A percentile compares a stretch with the other conserved stretches of the same genome.
Evolutionary conservation across 2,888 invertebrate species (phyloP).

Genomic region (Drosophila paucipuncta): DNA sequence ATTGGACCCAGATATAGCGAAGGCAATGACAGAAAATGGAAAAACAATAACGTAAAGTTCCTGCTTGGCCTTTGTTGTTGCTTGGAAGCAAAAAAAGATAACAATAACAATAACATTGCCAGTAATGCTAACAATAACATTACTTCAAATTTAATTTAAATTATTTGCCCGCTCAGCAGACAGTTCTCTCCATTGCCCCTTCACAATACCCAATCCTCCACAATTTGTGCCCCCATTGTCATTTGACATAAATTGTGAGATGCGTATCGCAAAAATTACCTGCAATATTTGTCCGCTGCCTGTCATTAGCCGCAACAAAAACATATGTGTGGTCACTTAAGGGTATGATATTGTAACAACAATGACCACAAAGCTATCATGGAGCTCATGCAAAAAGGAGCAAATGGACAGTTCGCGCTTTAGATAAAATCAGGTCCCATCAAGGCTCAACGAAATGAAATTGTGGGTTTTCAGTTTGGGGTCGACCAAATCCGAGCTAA

Average conservation of each 20-base stretch:
- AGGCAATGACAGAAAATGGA: constrained; percentile 64
- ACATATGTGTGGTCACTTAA: constrained; percentile 32
- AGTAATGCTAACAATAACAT: constrained; percentile 76
- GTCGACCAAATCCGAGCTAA: constrained; percentile 40
- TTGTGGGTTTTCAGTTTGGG: constrained; percentile 17
- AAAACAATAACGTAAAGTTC: constrained; percentile 72
- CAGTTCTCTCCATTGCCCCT: neutral
- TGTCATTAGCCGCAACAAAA: constrained; percentile 42
- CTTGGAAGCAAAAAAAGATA: constrained; percentile 33
- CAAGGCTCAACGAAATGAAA: constrained; percentile 24
- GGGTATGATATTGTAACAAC: constrained; percentile 9
- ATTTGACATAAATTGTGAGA: constrained; percentile 67
- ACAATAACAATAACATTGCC: constrained; percentile 69
- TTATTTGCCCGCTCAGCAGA: constrained; percentile 59
- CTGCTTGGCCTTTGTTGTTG: constrained; percentile 24
- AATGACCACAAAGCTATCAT: constrained; percentile 37
- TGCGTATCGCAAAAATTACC: constrained; percentile 74
- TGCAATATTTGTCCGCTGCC: constrained; percentile 56
- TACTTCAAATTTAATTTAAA: constrained; percentile 82
- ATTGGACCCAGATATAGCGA: constrained; percentile 4
- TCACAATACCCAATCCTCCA: neutral
- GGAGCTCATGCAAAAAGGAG: neutral
- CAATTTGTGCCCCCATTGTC: neutral
- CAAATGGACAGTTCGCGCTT: constrained; percentile 65
- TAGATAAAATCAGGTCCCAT: constrained; percentile 56